Evolutionary conservation across 2,797 vertebrate species (phyloP), one percentile per base, ranked within the genome.

Genomic region (Champsocephalus esox): DNA sequence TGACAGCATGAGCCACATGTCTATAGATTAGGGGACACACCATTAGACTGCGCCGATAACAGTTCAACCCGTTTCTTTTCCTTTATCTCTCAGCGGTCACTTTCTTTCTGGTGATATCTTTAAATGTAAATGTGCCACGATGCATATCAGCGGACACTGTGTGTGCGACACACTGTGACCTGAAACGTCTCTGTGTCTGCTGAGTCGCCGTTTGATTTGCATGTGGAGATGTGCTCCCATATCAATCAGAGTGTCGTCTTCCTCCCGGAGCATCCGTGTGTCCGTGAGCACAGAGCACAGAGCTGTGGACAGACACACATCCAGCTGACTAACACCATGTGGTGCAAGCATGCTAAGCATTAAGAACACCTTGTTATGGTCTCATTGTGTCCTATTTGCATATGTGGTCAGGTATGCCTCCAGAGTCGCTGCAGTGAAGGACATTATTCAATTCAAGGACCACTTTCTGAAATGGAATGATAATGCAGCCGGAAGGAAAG

Each of bases 151-250:
- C 3, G 6, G 48, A 44, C 41, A 51, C n/a, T 1, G 11, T 38
- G 8, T 67, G 50, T 61, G 56, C 61, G 50, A 78, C 49, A 56
- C 21, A n/a, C 17, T 51, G 60, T 58, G 59, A 79, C 51, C 65
- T 1, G 38, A 41, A 45, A 8, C 11, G 12, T 49, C 58, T 69
- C 38, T 45, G n/a, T 4, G 48, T n/a, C 51, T 50, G 50, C 66
- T 79, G 70, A 74, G 24, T 70, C 17, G 44, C 19, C 48, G 48
- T 74, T 79, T 49, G 59, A 55, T 79, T 45, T 38, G 56, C 52
- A 19, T 28, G 28, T 70, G 14, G 24, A 61, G 45, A 34, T 41
- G 2, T 28, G 67, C 34, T 13, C 55, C 41, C 52, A 63, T 68
- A 64, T 65, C 73, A 69, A 77, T 70, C 14, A 66, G 38, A 44